Evolutionary conservation across 2,888 invertebrate species (phyloP).

Genomic region (Celastrina argiolus): DNA sequence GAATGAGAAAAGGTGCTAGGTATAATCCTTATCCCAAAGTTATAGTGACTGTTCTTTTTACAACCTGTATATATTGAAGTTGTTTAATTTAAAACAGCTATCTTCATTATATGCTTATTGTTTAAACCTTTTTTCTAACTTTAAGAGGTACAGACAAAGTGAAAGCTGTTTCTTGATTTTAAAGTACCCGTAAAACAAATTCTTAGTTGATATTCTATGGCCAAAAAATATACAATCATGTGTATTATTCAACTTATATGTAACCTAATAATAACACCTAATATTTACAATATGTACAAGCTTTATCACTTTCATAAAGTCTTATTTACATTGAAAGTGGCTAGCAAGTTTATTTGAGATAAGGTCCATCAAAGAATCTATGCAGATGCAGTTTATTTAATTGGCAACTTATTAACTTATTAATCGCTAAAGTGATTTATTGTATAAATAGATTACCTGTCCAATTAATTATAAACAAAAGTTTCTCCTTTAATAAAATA

Average conservation of each 20-base stretch:
- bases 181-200: neutral
- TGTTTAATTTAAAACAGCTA: neutral
- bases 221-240: neutral
- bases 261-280: neutral
- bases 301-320: neutral
- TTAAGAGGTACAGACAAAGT: neutral
- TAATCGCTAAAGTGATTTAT: neutral
- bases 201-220: neutral
- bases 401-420: neutral
- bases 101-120: conserved; percentile 4
- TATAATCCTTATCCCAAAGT: no score
- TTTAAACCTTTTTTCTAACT: neutral
- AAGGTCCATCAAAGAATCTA: neutral
- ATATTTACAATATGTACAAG: neutral
- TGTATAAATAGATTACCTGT: neutral
- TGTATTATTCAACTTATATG: neutral
- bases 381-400: neutral
- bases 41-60: no score
- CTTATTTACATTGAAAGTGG: neutral
- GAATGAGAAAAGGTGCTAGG: no score
- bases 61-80: no score
- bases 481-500: neutral
- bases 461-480: neutral
- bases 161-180: neutral
- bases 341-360: neutral